Base-by-base conservation (phyloP, 2,113 vertebrate species). In the Mustela lutreola region DNA sequence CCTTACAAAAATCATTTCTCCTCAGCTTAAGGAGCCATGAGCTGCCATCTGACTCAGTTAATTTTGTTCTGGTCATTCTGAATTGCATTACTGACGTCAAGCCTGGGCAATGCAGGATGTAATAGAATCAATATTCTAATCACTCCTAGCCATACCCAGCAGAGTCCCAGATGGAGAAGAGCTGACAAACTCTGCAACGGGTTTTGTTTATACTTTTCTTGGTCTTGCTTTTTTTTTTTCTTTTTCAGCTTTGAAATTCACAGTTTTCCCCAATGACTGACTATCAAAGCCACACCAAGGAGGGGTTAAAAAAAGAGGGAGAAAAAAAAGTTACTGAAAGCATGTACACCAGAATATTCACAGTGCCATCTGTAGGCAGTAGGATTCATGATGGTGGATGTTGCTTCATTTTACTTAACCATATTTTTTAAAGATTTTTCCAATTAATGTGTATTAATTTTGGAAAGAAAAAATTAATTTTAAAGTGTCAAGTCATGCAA, bases 71-170 rank as follows among this genome's bases (percentile, higher is more conserved):
- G n/a, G 62, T 58, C 78, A 26, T 87, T 92, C 90, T 50, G 97
- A 98, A 98, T 90, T 86, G 18, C 85, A 11, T 81, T 93, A 1
- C 87, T 97, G 98, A 98, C 45, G 73, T 98, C 97, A 98, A 19
- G 39, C 33, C 85, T 31, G 39, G 45, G 94, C 93, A 9, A 19
- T 1, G 81, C 62, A 78, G 94, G 96, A 94, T 15, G 81, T 90
- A 76, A 98, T 90, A 14, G 33, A 97, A 93, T 56, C 97, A 42
- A n/a, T 12, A 21, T 45, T 94, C 22, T 6, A 83, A 2, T 87
- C 48, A 70, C 70, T 90, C 89, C 5, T 22, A 12, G 26, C 3
- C 70, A 22, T 3, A 80, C 0, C 0, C 76, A 65, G 21, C 80
- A 0, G n/a, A 0, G 0, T 0, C 4, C 39, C 11, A 1, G 58